phyloP scores from a whole-genome alignment of 2,113 vertebrate genomes.

The Poeciliopsis retropinna region DNA sequence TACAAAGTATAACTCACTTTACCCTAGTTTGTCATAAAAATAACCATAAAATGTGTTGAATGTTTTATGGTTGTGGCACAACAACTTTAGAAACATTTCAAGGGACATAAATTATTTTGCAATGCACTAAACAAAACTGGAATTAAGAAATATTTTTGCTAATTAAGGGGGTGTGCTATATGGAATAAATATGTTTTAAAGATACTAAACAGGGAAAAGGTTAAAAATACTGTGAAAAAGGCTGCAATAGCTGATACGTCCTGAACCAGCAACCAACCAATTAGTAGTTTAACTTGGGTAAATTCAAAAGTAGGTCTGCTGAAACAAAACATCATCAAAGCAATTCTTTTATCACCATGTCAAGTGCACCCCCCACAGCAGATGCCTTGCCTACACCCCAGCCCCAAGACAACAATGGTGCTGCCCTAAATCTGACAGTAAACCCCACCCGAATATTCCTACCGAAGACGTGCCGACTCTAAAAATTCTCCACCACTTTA shows the following conservation, averaged over 20 bases:
- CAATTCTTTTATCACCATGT: conserved; percentile 56
- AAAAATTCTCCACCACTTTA: background rate
- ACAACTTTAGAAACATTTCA: too few species aligned
- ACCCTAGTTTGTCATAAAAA: too few species aligned
- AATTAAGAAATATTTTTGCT: too few species aligned
- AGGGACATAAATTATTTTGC: too few species aligned
- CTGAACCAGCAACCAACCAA: conserved; percentile 11
- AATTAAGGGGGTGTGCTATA: background rate
- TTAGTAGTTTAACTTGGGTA: conserved; percentile 31
- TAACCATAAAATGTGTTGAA: too few species aligned
- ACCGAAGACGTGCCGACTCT: conserved; percentile 9
- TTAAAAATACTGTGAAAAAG: conserved; percentile 19
- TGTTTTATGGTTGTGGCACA: too few species aligned
- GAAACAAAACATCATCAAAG: conserved; percentile 67
- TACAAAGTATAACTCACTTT: too few species aligned
- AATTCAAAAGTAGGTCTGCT: conserved; percentile 53
- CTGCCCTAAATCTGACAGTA: conserved; percentile 49
- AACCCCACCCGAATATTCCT: conserved; percentile 20
- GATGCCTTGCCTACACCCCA: conserved; percentile 36
- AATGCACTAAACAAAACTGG: too few species aligned
- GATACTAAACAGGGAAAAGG: background rate
- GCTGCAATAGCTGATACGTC: conserved; percentile 29
- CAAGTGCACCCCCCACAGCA: conserved; percentile 37
- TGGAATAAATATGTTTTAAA: background rate
- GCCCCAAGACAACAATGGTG: conserved; percentile 47